phyloP scores from a whole-genome alignment of 2,888 invertebrate genomes.

The Philonicus albiceps region DNA sequence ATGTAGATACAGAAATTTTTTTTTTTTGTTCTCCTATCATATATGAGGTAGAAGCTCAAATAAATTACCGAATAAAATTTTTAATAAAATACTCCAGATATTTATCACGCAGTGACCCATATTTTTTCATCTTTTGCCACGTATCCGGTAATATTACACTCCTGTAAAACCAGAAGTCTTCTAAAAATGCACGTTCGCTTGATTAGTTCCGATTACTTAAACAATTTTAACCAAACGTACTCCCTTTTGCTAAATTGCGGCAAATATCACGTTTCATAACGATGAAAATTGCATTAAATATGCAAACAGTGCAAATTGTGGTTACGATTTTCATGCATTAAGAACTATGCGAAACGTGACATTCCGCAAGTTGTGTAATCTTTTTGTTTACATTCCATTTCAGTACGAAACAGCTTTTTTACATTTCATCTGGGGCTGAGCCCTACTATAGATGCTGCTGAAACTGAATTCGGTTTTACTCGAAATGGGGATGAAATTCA shows the following conservation, averaged over 20 bases:
- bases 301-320: constrained; percentile 44
- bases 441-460: background rate
- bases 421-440: background rate
- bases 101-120: background rate
- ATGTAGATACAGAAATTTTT: too few relatives aligned
- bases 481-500: background rate
- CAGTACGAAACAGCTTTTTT: constrained; percentile 24
- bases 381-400: constrained; percentile 46
- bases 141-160: background rate
- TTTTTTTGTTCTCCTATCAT: too few relatives aligned
- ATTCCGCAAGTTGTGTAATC: constrained; percentile 44
- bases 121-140: background rate
- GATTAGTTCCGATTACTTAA: background rate
- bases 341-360: constrained; percentile 44
- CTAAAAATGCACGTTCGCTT: constrained; percentile 21
- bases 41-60: too few relatives aligned
- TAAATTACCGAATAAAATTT: background rate
- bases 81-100: background rate
- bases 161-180: background rate
- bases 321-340: constrained; percentile 39
- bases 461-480: background rate
- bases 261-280: constrained; percentile 4
- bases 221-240: background rate
- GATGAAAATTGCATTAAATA: constrained; percentile 46
- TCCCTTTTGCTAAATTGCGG: background rate